Evolutionary conservation across 2,797 vertebrate genomes (phyloP).

Genomic region (Cuculus canorus): DNA sequence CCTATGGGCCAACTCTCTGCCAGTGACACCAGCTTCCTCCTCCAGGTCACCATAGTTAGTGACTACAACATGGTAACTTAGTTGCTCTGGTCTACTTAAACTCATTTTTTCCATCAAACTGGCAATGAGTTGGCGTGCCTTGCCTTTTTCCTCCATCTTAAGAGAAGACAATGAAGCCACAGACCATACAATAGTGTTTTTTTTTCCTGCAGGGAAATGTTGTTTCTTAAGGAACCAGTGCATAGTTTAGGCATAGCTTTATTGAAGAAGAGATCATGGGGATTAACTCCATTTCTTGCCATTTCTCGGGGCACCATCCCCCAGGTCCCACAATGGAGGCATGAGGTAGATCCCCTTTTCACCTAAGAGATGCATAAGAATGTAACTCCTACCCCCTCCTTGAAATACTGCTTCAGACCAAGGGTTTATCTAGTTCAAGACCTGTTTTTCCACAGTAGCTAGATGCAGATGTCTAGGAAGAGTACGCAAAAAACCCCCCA

Average conservation of each 20-base stretch:
- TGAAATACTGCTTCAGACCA: background rate
- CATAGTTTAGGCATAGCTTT: background rate
- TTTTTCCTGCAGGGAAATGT: background rate
- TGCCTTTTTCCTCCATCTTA: slow-evolving; percentile 3
- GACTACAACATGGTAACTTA: background rate
- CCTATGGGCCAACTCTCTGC: background rate
- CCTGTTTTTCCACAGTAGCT: background rate
- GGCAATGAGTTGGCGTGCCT: background rate
- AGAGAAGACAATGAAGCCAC: slow-evolving; percentile 9
- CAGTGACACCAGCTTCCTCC: background rate
- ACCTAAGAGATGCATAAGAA: background rate
- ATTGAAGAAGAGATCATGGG: background rate
- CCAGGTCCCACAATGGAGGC: background rate
- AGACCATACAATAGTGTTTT: background rate
- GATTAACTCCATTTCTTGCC: background rate
- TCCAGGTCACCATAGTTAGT: background rate
- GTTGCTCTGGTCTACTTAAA: background rate
- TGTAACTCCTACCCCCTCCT: background rate
- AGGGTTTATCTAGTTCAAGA: background rate
- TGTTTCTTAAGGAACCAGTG: background rate
- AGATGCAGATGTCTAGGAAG: background rate
- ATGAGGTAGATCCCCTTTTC: background rate
- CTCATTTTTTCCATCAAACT: slow-evolving; percentile 32
- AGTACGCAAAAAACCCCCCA: background rate
- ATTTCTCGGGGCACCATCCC: background rate